Evolutionary conservation across 2,888 invertebrate genomes (phyloP), one percentile per base, ranked within the genome.

Genomic region (Psococerastis gibbosa): DNA sequence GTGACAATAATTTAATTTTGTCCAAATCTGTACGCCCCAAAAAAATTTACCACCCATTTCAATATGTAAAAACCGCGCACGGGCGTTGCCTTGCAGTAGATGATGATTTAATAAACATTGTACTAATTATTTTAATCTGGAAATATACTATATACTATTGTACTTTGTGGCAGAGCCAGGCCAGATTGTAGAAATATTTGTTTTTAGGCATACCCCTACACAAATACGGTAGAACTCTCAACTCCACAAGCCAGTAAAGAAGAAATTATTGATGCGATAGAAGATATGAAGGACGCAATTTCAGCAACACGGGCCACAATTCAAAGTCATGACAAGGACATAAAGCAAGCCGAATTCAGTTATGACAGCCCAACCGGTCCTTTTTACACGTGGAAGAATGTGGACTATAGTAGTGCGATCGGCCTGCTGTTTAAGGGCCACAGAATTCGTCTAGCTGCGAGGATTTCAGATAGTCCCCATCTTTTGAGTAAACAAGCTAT

Each of bases 401-500:
- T 17, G 20, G 38, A 38, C 4, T 13, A 20, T 11, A 3, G 11
- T n/a, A 20, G 20, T 3, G 38, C 17, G 8, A 9, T 38, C n/a
- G 18, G 3, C 6, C 5, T 18, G 9, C 20, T 38, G 6, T 20
- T 38, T n/a, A 5, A 5, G n/a, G 38, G 38, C 3, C 17, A 38
- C 6, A 5, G 5, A 6, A 11, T 38, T 4, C 17, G 20, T 5
- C n/a, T 38, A 11, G n/a, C 3, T 4, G 38, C 38, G 6, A n/a
- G 22, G 6, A 6, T 27, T 20, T 16, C 22, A 18, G 38, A 38
- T 13, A 18, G 22, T 18, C 6, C 20, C n/a, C 38, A 38, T 20
- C 5, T 20, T 20, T 20, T 20, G 20, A 15, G n/a, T 20, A 38
- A 38, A 38, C 17, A 38, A 13, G 38, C 38, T 5, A 38, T 38